Conservation (phyloP, 1,140 invertebrate species). For the Octopus sinensis region DNA sequence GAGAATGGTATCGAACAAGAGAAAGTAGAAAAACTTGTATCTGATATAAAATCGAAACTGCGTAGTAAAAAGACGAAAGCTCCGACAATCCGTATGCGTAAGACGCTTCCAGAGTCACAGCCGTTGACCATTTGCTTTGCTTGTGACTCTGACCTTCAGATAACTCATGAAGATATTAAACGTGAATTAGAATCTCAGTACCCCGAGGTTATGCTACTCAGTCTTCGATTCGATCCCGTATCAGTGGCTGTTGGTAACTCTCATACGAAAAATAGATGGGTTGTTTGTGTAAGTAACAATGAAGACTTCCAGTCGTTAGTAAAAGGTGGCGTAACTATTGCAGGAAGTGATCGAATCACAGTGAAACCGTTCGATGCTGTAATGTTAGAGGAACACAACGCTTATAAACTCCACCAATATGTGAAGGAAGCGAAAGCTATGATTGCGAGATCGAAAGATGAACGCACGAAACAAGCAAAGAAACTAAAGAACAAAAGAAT, state of each 20-base stretch:
- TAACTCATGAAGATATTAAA: not conserved
- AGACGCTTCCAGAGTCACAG: not conserved
- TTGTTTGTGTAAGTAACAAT: not conserved
- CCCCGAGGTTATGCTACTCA: not conserved
- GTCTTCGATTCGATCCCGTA: not conserved
- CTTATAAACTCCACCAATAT: constrained; percentile 10
- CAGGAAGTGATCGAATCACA: not conserved
- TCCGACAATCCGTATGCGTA: constrained; percentile 5
- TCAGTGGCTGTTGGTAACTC: not conserved
- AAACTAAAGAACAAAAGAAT: not conserved
- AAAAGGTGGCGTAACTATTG: not conserved
- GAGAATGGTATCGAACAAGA: not conserved
- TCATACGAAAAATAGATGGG: not conserved
- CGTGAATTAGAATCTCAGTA: not conserved
- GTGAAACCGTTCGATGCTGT: not conserved
- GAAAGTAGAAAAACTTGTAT: not conserved
- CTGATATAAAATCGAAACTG: not conserved
- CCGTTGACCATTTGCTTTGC: not conserved
- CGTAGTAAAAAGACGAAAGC: not conserved
- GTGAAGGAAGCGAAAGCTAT: not conserved
- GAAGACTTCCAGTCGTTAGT: not conserved
- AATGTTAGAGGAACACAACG: not conserved
- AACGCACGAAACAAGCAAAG: not conserved
- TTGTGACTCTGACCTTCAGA: not conserved
- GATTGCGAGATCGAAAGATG: not conserved